These are phyloP conservation scores for Cremastinae sp. DNA, from an alignment of 2,888 invertebrate species.

Conservation along the genomic window DNA sequence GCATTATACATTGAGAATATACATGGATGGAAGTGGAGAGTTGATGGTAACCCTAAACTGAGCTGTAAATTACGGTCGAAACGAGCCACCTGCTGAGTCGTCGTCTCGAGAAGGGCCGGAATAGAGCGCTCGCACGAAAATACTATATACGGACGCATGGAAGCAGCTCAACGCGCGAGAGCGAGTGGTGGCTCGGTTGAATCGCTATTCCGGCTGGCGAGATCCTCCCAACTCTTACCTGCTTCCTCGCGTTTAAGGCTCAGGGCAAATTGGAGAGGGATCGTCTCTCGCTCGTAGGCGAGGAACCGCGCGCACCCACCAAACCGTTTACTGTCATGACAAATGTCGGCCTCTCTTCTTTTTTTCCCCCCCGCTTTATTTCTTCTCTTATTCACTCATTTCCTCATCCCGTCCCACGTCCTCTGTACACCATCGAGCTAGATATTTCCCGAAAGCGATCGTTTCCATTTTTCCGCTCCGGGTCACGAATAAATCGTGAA, in stretches of 20 bases:
- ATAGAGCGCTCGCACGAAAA: no score
- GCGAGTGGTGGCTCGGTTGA: conserved; percentile 22
- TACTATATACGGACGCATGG: conserved; percentile 19
- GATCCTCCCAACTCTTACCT: conserved; percentile 21
- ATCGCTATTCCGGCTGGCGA: conserved; percentile 12
- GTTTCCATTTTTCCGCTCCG: conserved; percentile 49
- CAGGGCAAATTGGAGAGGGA: conserved; percentile 57
- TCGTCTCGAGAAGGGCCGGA: no score
- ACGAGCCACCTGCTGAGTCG: conserved; percentile 75
- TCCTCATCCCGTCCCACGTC: not conserved
- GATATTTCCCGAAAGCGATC: conserved; percentile 54
- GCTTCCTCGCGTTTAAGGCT: conserved; percentile 29
- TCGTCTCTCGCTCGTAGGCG: conserved; percentile 43
- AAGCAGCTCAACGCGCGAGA: conserved; percentile 41
- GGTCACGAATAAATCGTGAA: conserved; percentile 44
- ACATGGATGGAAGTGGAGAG: conserved; percentile 50
- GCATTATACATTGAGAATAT: conserved; percentile 24
- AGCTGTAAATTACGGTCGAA: conserved; percentile 67
- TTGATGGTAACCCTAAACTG: conserved; percentile 64
- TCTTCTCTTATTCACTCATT: not conserved
- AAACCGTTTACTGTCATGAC: conserved; percentile 55
- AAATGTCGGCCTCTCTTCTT: conserved; percentile 35
- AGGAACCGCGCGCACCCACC: conserved; percentile 39
- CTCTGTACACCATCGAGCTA: not conserved
- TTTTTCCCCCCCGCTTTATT: not conserved